Percentiles rank a stretch among this genome's conserved stretches.
Conservation (phyloP, 1,140 invertebrate species). For the Drosophila bocqueti region DNA sequence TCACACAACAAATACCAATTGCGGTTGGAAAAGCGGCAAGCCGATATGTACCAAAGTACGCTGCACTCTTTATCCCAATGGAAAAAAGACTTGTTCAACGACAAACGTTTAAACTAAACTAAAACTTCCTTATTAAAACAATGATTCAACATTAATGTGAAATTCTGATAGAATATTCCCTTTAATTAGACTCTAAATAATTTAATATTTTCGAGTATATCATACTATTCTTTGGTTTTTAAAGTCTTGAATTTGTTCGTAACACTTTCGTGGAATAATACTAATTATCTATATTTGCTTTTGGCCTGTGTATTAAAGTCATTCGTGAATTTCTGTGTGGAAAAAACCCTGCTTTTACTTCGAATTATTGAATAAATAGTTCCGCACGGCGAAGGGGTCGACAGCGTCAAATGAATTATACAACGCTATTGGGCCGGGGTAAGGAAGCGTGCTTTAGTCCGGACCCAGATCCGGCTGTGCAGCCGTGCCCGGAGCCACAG, state of each 20-base stretch:
- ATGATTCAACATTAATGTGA: neutral
- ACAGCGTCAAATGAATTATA: slow-evolving; percentile 72
- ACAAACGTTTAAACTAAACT: no score
- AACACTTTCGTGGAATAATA: neutral
- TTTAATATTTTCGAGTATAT: neutral
- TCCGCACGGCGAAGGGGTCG: slow-evolving; percentile 63
- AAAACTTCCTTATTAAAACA: no score
- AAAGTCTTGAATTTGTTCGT: neutral
- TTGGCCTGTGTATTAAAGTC: neutral
- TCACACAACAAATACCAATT: neutral
- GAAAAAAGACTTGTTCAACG: neutral
- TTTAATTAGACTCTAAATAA: neutral
- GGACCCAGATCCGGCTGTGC: slow-evolving; percentile 13
- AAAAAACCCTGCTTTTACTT: slow-evolving; percentile 23
- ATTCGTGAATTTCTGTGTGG: neutral
- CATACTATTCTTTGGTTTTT: neutral
- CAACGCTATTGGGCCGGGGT: slow-evolving; percentile 24
- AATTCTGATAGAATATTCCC: neutral
- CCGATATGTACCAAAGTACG: neutral
- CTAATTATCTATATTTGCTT: neutral
- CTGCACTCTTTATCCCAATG: neutral
- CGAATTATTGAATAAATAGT: slow-evolving; percentile 82
- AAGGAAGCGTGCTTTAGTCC: slow-evolving; percentile 15
- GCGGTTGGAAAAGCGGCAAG: neutral
- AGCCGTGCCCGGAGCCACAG: slow-evolving; percentile 18